phyloP scores from a whole-genome alignment of 1,140 invertebrate genomes.

The Idris sp. region DNA sequence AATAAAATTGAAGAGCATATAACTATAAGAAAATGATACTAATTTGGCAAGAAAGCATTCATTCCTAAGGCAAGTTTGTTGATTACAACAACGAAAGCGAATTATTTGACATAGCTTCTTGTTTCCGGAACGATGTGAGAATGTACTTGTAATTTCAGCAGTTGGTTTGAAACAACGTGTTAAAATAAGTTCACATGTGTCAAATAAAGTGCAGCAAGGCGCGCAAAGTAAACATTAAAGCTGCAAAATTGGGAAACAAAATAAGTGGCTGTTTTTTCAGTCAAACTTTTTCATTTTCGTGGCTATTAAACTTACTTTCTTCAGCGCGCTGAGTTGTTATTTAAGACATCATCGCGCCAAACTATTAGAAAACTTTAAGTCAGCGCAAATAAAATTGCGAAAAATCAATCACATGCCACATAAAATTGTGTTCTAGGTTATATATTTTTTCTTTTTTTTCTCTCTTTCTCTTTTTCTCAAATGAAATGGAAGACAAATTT shows the following conservation, averaged over 20 bases:
- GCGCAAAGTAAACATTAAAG: conserved; percentile 2
- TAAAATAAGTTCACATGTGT: conserved; percentile 14
- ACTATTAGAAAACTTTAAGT: conserved; percentile 12
- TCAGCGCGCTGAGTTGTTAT: not conserved
- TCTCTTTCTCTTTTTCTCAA: too few relatives aligned
- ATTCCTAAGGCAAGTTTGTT: conserved; percentile 1
- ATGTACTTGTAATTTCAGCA: conserved; percentile 39
- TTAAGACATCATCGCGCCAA: not conserved
- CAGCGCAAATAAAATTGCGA: conserved; percentile 9
- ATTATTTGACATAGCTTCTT: conserved; percentile 27
- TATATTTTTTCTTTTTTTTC: too few relatives aligned
- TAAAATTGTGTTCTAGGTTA: too few relatives aligned
- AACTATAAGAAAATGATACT: not conserved
- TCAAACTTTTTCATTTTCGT: conserved; percentile 14
- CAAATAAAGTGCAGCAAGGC: conserved; percentile 16
- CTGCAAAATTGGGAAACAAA: not conserved
- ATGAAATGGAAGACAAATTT: too few relatives aligned
- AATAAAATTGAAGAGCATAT: too few relatives aligned
- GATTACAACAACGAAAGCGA: conserved; percentile 25
- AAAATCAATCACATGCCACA: too few relatives aligned
- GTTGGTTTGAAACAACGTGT: conserved; percentile 25
- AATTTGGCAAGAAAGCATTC: conserved; percentile 4
- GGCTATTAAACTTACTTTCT: not conserved
- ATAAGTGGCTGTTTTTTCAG: conserved; percentile 8
- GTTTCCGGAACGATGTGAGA: conserved; percentile 9